Base-by-base conservation (phyloP, 2,113 vertebrate genomes). In the Anhinga anhinga region DNA sequence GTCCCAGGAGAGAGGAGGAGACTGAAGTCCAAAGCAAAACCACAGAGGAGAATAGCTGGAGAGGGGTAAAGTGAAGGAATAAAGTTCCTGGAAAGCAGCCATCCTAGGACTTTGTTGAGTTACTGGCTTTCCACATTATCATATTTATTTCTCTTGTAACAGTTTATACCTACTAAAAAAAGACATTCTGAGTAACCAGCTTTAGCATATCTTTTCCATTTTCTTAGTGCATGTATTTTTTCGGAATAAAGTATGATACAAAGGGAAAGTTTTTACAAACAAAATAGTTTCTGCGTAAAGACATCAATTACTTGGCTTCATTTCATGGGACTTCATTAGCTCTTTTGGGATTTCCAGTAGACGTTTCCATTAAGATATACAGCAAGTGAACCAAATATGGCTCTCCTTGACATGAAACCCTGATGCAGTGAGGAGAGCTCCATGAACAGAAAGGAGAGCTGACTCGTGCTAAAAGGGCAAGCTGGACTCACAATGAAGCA, bases 231-330 rank as follows among this genome's bases (percentile, higher is more conserved):
- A 42, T 70, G n/a, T 42, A 40, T 71, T 73, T 45, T 76, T 97
- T 85, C 36, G 93, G 77, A 87, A 81, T 50, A 81, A 93, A 84
- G 96, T 94, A 84, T 95, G 52, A 88, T 86, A 78, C 73, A 84
- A 95, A 90, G 73, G 92, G 87, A 45, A 95, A 86, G 69, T 88
- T 97, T 97, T 91, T 90, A 83, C 14, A 25, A 90, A 94, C 58
- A 88, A 96, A 95, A 96, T 94, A 52, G 36, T 94, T 90, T 95
- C 81, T 94, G 66, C 78, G 83, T 90, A 95, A 88, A 97, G 95
- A 69, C 83, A 78, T 93, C 69, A 95, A 85, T 96, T 96, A 95
- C 88, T 90, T 91, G 53, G 61, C 78, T 73, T 93, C 78, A 55
- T 93, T 97, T 90, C 56, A 58, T 72, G 40, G 78, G 66, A 77